phyloP scores from a whole-genome alignment of 2,113 vertebrate species.

The Oreocharis arfaki region DNA sequence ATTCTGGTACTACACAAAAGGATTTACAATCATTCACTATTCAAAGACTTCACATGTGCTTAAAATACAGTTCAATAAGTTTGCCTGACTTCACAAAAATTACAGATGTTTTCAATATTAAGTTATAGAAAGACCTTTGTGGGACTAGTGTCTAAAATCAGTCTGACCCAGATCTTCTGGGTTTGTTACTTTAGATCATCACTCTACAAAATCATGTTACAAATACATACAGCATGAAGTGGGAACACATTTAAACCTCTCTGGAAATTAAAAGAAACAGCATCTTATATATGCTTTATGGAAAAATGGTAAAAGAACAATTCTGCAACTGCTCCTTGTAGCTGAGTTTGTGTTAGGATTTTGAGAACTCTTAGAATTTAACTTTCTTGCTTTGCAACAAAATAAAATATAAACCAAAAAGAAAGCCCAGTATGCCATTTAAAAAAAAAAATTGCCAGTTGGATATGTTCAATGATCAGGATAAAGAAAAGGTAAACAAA shows the following conservation, averaged over 20 bases:
- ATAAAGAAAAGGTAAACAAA: neutral
- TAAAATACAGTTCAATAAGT: neutral
- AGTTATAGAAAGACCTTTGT: neutral
- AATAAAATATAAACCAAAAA: neutral
- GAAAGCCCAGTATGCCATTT: accelerated
- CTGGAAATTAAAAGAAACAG: neutral
- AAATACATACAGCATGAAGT: neutral
- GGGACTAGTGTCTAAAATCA: neutral
- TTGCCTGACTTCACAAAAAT: neutral
- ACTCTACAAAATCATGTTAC: neutral
- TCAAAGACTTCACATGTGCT: neutral
- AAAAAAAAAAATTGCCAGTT: neutral
- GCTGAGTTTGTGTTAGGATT: neutral
- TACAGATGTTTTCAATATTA: neutral
- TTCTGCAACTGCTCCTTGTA: neutral
- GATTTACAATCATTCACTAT: neutral
- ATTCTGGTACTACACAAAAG: neutral
- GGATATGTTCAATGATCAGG: neutral
- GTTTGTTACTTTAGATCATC: neutral
- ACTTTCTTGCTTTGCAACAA: neutral
- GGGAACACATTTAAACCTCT: neutral
- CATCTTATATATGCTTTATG: neutral
- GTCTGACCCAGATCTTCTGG: neutral
- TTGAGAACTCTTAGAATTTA: neutral
- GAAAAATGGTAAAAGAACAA: neutral